A percentile compares a stretch with the other conserved stretches of the same genome.
These are phyloP conservation scores for Strigamia transsilvanica DNA, from an alignment of 2,888 invertebrate species.

Conservation along the genomic window DNA sequence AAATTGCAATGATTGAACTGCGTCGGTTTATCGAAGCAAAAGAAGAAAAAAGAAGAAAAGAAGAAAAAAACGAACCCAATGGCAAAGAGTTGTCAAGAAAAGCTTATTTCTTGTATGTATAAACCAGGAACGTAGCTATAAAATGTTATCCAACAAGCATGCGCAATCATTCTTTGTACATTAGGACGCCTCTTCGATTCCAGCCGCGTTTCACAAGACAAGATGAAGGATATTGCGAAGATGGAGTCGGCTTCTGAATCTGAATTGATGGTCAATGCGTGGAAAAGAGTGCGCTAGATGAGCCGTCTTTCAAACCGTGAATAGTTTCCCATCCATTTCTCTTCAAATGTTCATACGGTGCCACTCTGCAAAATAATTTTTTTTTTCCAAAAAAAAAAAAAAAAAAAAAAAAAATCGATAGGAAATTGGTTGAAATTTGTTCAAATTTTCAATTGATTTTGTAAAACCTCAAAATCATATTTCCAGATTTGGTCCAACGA, in stretches of 20 bases:
- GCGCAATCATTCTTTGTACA: conserved; percentile 8
- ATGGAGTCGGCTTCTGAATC: conserved; percentile 35
- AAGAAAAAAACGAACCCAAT: neutral
- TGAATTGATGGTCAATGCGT: conserved; percentile 39
- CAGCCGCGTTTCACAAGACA: conserved; percentile 11
- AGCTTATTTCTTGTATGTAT: conserved; percentile 7
- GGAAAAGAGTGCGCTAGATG: conserved; percentile 8
- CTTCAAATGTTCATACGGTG: neutral
- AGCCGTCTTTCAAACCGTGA: conserved; percentile 24
- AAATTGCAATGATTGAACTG: conserved; percentile 23
- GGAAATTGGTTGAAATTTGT: neutral
- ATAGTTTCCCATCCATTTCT: conserved; percentile 18
- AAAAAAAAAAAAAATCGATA: neutral
- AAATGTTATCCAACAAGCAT: conserved; percentile 17
- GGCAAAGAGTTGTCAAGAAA: neutral
- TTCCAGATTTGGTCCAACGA: neutral
- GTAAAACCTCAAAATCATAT: neutral
- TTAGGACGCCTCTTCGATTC: conserved; percentile 22
- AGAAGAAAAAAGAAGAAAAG: no score
- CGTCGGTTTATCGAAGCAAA: neutral
- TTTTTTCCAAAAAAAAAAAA: neutral
- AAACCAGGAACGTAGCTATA: neutral
- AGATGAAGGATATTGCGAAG: conserved; percentile 27
- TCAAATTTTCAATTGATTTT: neutral
- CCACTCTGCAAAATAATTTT: neutral